Evolutionary conservation across 1,140 invertebrate species (phyloP), one percentile per base, ranked within the genome.

Genomic region (Alviniconcha marisindica): DNA sequence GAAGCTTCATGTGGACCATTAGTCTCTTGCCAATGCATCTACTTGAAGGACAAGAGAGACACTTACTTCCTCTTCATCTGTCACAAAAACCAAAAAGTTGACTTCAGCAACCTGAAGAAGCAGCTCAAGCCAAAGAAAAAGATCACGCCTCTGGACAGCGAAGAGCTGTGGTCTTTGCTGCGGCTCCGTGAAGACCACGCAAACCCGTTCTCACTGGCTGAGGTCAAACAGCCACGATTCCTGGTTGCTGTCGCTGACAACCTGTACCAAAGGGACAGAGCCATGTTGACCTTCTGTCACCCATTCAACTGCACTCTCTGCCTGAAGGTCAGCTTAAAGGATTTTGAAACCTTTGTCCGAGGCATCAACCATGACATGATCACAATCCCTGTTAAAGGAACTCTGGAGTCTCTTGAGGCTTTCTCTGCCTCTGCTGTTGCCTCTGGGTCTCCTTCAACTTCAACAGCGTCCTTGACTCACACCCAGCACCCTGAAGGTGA

Each of bases 51-150:
- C 44, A 76, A 76, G 28, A 48, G 73, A 38, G 44, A 48, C 33
- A 51, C 28, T 42, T 54, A 76, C 42, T 76, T 76, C 40, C 24
- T 76, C 7, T 54, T 76, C 40, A 33, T 76, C 40, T 76, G 42
- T 31, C 73, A 76, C 40, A 42, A 76, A 24, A 48, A 31, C 4
- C 73, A 76, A 21, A 76, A 76, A n/a, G 14, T 54, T 0, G 73
- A 76, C 28, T 76, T 76, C 73, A 76, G 73, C 18, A 18, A 40
- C 0, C 73, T 76, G 24, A 76, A 76, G 28, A 76, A 4, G 44
- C 42, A 51, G 73, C 73, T 76, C 14, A 76, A 76, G 28, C 73
- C 73, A 1, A 76, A 42, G n/a, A 76, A 76, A 33, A 76, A 76
- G 73, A 76, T 76, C 4, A 21, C 14, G 1, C 73, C 73, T 28